Conservation (phyloP, 1,140 invertebrate genomes). For the Cheumatopsyche charites region DNA sequence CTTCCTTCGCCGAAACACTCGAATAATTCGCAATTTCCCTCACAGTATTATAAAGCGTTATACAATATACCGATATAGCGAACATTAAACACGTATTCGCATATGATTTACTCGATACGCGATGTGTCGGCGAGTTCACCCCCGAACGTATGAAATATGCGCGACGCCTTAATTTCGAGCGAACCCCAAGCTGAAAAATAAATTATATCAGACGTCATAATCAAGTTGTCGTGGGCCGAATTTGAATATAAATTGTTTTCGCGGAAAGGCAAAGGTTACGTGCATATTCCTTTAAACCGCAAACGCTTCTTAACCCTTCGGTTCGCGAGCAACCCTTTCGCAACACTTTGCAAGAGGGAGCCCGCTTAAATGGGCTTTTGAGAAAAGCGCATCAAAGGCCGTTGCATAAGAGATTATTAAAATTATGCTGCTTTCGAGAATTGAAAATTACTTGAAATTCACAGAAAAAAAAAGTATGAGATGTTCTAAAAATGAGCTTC, state of each 20-base stretch:
- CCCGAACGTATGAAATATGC: constrained; percentile 6
- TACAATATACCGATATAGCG: no score
- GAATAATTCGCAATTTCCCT: constrained; percentile 12
- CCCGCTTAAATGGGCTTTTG: constrained; percentile 19
- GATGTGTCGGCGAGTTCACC: neutral
- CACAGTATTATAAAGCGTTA: no score
- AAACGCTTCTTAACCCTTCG: constrained; percentile 47
- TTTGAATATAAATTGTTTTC: constrained; percentile 50
- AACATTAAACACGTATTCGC: neutral
- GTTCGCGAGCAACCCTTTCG: no score
- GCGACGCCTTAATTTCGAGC: constrained; percentile 34
- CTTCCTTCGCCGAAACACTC: no score
- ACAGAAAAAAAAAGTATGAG: no score
- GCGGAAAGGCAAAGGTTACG: constrained; percentile 40
- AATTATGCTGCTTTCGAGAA: neutral
- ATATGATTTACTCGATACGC: neutral
- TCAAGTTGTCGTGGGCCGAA: constrained; percentile 49
- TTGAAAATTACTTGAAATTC: no score
- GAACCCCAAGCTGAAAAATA: constrained; percentile 47
- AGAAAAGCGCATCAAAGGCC: constrained; percentile 19
- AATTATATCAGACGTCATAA: constrained; percentile 50
- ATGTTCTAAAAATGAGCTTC: no score
- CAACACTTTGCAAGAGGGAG: constrained; percentile 1
- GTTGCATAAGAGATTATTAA: neutral
- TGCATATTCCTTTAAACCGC: constrained; percentile 42